Evolutionary conservation across 2,797 vertebrate genomes (phyloP).

Genomic region (Rhabdophis nuchalis): DNA sequence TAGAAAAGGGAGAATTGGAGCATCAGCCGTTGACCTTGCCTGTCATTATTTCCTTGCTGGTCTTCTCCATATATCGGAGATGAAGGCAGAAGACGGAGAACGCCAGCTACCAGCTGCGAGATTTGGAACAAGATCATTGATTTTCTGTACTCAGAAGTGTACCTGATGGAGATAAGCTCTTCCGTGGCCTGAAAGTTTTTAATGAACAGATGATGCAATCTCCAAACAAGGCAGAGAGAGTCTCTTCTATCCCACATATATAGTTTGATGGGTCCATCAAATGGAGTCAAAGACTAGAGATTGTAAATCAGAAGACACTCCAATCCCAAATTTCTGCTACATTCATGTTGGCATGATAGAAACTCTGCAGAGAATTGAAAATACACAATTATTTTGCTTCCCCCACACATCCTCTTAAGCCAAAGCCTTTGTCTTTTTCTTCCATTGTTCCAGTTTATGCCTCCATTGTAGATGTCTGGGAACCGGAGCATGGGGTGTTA

Average conservation of each 20-base stretch:
- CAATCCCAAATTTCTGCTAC: neutral
- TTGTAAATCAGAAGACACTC: neutral
- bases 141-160: neutral
- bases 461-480: neutral
- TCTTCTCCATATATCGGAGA: neutral
- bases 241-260: neutral
- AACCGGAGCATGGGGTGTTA: neutral
- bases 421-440: neutral
- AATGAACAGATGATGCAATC: neutral
- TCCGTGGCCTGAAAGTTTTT: neutral
- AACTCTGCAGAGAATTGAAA: neutral
- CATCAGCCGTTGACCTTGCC: neutral
- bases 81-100: neutral
- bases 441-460: neutral
- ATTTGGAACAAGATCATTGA: neutral
- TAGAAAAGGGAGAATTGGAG: neutral
- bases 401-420: neutral
- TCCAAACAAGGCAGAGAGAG: neutral
- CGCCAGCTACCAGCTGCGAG: neutral
- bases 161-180: neutral
- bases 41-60: neutral
- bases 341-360: neutral
- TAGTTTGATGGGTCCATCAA: neutral
- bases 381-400: neutral
- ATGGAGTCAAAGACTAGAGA: neutral